Conservation (phyloP, 2,888 invertebrate species). For the Aphrophora alni region DNA sequence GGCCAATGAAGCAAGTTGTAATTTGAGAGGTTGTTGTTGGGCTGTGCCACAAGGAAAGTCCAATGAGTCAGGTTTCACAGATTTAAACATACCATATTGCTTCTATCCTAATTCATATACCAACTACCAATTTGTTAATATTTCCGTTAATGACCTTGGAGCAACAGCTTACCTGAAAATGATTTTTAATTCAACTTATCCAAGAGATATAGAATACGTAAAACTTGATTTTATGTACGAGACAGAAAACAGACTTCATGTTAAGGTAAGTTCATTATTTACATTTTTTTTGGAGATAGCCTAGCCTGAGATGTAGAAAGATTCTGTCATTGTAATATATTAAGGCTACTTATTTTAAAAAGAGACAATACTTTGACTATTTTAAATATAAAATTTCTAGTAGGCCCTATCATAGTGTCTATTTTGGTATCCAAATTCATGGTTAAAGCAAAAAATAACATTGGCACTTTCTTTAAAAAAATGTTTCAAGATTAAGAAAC, state of each 20-base stretch:
- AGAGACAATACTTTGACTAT: too few species aligned
- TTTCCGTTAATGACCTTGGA: conserved; percentile 67
- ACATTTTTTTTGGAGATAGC: too few species aligned
- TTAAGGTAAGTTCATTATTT: conserved; percentile 68
- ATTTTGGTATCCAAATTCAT: too few species aligned
- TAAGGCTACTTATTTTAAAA: too few species aligned
- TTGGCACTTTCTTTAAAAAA: too few species aligned
- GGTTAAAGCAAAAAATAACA: too few species aligned
- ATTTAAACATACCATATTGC: conserved; percentile 68
- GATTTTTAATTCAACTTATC: conserved; percentile 66
- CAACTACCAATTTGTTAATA: conserved; percentile 69
- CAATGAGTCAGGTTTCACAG: background rate
- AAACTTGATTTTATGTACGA: conserved; percentile 68
- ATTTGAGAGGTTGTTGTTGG: conserved; percentile 50
- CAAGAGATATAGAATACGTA: conserved; percentile 66
- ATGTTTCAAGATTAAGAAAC: too few species aligned
- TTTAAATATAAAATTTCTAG: too few species aligned
- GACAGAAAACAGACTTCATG: conserved; percentile 66
- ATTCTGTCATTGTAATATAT: too few species aligned
- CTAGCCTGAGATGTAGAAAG: too few species aligned
- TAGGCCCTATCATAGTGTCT: too few species aligned
- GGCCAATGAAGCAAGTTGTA: conserved; percentile 44
- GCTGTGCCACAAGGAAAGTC: conserved; percentile 20
- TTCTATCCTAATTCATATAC: conserved; percentile 73
- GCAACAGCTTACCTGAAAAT: conserved; percentile 64